Conservation (phyloP, 1,140 invertebrate species). For the Drosophila teissieri region DNA sequence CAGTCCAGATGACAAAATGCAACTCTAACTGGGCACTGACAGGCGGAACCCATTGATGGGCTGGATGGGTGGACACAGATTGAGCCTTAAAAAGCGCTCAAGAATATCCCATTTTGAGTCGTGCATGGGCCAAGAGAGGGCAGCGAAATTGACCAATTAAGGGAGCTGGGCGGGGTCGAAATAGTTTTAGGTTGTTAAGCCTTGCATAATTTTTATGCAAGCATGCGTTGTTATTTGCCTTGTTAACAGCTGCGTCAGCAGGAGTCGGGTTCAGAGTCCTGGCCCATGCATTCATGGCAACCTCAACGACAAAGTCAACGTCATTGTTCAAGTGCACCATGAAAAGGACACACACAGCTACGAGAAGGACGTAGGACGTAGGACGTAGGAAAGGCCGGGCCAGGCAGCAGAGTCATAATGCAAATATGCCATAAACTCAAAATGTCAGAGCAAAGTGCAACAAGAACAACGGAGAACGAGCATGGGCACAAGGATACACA, state of each 20-base stretch:
- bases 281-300: constrained; percentile 55
- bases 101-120: constrained; percentile 5
- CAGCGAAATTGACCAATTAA: constrained; percentile 60
- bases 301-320: constrained; percentile 62
- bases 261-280: constrained; percentile 22
- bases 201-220: constrained; percentile 63
- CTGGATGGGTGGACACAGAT: neutral
- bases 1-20: constrained; percentile 25
- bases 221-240: constrained; percentile 63
- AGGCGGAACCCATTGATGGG: constrained; percentile 29
- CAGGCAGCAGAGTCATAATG: constrained; percentile 63
- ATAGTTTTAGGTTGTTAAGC: constrained; percentile 58
- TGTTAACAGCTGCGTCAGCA: constrained; percentile 69
- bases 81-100: constrained; percentile 13
- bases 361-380: constrained; percentile 1
- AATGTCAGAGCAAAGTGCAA: constrained; percentile 78
- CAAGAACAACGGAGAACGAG: constrained; percentile 34
- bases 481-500: constrained; percentile 6
- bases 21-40: constrained; percentile 17
- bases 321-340: constrained; percentile 68
- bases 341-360: constrained; percentile 33
- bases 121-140: constrained; percentile 18
- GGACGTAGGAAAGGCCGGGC: neutral
- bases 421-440: constrained; percentile 80
- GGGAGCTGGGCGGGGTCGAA: constrained; percentile 17